Base-by-base conservation (phyloP, 2,113 vertebrate genomes). In the Polyodon spathula region DNA sequence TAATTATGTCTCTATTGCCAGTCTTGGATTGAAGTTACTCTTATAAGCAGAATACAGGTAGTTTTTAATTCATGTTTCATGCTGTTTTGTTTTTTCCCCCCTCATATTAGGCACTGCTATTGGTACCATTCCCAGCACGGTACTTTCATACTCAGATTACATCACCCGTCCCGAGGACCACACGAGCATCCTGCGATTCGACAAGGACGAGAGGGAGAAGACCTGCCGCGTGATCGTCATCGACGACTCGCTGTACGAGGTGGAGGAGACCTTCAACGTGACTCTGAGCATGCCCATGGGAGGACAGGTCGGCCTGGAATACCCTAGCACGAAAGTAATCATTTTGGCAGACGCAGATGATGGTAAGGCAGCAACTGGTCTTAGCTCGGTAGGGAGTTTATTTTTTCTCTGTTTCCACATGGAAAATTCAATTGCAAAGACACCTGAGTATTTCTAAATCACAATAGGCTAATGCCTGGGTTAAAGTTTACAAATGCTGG, bases 211-310 rank as follows among this genome's bases (percentile, higher is more conserved):
- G 66, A 76, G 68, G 0, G 88, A 93, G 74, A 89, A 89, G 70
- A 61, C 62, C 15, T 94, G 91, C 65, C 73, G 59, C 52, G 15
- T 94, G 68, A 83, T 93, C 43, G 83, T 93, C 72, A 88, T 90
- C 10, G 87, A 91, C 4, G 89, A 93, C 65, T 90, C 89, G 1
- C 78, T 92, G 16, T 91, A 88, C n/a, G 89, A 94, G 71, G 86
- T 88, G 60, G 89, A 92, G 8, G 92, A 93, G 75, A 86, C 68
- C 71, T 94, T 94, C 60, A 88, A 75, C 4, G 65, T 94, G 58
- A 91, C 78, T 10, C 78, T 94, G 64, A 92, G 86, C 62, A 82
- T 90, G 81, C 79, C 90, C 5, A 77, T 84, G 81, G 89, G 88
- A 6, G 89, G 89, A 8, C 78, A 79, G 65, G 63, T 91, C 70